phyloP scores from a whole-genome alignment of 2,888 invertebrate genomes.

The Volucella zonaria region DNA sequence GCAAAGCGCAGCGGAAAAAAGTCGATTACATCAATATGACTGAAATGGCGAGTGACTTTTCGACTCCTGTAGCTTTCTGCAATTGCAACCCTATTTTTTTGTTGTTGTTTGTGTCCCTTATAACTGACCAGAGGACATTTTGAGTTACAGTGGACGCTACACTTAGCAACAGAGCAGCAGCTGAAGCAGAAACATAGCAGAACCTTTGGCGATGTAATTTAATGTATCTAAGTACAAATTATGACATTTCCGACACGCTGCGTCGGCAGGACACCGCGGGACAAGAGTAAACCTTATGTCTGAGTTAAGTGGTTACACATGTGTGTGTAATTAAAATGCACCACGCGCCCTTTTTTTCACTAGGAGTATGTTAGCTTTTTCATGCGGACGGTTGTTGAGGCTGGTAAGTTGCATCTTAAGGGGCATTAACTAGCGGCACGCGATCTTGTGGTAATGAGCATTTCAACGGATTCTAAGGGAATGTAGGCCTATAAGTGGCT shows the following conservation, averaged over 20 bases:
- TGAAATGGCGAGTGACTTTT: constrained; percentile 56
- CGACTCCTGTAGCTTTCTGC: constrained; percentile 45
- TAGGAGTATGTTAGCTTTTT: background rate
- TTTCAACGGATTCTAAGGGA: too few species aligned
- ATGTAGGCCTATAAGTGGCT: too few species aligned
- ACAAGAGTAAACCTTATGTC: constrained; percentile 35
- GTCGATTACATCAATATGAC: constrained; percentile 60
- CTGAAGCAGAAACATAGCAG: constrained; percentile 55
- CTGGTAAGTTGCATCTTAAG: constrained; percentile 28
- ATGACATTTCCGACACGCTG: constrained; percentile 47
- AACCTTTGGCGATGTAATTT: constrained; percentile 32
- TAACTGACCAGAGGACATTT: constrained; percentile 52
- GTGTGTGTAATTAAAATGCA: constrained; percentile 57
- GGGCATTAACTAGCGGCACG: constrained; percentile 64
- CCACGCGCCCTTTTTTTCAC: constrained; percentile 57
- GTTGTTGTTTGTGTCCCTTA: background rate
- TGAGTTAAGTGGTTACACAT: constrained; percentile 60
- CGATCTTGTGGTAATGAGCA: constrained; percentile 47
- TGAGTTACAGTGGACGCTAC: constrained; percentile 27
- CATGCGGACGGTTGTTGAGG: background rate
- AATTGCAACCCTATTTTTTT: constrained; percentile 37
- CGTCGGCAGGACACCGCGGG: background rate
- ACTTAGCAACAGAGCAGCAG: constrained; percentile 31
- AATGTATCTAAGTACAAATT: constrained; percentile 37
- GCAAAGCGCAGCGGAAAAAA: constrained; percentile 34